Evolutionary conservation across 2,888 invertebrate genomes (phyloP).

Genomic region (Cephus sareptanus): DNA sequence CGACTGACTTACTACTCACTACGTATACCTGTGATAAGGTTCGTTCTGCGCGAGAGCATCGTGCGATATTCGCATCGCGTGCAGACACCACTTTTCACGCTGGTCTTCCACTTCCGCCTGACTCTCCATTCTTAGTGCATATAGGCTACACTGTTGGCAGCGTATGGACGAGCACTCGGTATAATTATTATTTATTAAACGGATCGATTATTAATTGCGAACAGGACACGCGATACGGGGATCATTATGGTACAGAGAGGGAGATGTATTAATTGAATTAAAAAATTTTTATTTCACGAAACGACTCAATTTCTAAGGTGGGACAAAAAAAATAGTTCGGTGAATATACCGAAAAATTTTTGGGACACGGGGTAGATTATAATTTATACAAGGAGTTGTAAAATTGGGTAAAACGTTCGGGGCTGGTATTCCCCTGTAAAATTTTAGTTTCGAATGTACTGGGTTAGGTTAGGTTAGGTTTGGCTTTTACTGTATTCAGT

Average conservation of each 20-base stretch:
- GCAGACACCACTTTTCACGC: constrained; percentile 20
- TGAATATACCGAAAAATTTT: no score
- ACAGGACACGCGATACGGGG: constrained; percentile 15
- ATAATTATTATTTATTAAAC: constrained; percentile 29
- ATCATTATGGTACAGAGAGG: background rate
- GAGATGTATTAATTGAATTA: no score
- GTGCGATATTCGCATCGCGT: constrained; percentile 35
- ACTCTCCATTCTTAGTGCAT: background rate
- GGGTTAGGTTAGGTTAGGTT: background rate
- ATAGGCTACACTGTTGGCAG: constrained; percentile 3
- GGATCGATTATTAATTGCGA: constrained; percentile 49
- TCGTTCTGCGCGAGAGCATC: constrained; percentile 15
- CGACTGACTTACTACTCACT: constrained; percentile 14
- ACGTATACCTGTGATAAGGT: constrained; percentile 21
- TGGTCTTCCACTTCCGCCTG: constrained; percentile 20
- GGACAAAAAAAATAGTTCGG: no score
- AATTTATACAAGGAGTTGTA: no score
- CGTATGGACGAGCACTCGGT: background rate
- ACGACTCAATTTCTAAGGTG: no score
- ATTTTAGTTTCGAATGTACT: background rate
- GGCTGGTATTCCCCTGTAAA: background rate
- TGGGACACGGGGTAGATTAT: no score
- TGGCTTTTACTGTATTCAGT: background rate
- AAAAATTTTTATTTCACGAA: no score
- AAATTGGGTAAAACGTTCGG: no score